These are phyloP conservation scores for Girardinus metallicus DNA, from an alignment of 2,797 vertebrate species.

Conservation along the genomic window DNA sequence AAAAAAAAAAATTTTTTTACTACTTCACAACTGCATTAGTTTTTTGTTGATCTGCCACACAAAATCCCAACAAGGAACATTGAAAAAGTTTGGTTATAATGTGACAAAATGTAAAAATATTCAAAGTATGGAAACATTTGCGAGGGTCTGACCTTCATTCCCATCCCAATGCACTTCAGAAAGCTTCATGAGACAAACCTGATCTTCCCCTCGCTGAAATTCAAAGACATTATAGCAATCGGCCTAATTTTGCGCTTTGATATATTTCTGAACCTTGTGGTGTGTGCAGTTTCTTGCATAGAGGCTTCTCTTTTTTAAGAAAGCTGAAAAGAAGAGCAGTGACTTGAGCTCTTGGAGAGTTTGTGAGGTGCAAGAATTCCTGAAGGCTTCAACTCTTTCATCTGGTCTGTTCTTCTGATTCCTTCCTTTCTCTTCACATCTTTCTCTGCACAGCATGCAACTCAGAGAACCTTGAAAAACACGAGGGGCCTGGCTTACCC, in stretches of 20 bases:
- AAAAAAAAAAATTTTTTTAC: accelerated
- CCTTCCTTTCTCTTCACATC: slow-evolving; percentile 51
- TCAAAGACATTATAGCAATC: neutral
- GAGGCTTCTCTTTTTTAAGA: slow-evolving; percentile 22
- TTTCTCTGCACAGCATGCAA: slow-evolving; percentile 32
- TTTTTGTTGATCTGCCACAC: neutral
- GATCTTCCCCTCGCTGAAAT: slow-evolving; percentile 23
- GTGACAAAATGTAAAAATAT: neutral
- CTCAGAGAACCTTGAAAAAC: slow-evolving; percentile 42
- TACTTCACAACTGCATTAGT: neutral
- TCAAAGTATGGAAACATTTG: neutral
- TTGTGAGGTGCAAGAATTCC: slow-evolving; percentile 47
- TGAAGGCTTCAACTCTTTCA: slow-evolving; percentile 60
- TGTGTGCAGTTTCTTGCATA: slow-evolving; percentile 22
- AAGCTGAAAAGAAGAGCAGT: slow-evolving; percentile 51
- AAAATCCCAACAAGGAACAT: neutral
- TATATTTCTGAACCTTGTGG: slow-evolving; percentile 7
- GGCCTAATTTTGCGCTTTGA: neutral
- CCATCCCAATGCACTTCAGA: slow-evolving; percentile 43
- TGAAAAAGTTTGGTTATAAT: neutral
- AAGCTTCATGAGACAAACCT: slow-evolving; percentile 43
- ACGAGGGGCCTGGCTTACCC: slow-evolving; percentile 27
- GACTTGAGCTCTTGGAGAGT: slow-evolving; percentile 45
- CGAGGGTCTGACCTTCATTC: slow-evolving; percentile 23
- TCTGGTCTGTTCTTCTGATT: slow-evolving; percentile 48